Evolutionary conservation across 1,140 invertebrate species (phyloP), one percentile per base, ranked within the genome.

Genomic region (Drosophila malerkotliana): DNA sequence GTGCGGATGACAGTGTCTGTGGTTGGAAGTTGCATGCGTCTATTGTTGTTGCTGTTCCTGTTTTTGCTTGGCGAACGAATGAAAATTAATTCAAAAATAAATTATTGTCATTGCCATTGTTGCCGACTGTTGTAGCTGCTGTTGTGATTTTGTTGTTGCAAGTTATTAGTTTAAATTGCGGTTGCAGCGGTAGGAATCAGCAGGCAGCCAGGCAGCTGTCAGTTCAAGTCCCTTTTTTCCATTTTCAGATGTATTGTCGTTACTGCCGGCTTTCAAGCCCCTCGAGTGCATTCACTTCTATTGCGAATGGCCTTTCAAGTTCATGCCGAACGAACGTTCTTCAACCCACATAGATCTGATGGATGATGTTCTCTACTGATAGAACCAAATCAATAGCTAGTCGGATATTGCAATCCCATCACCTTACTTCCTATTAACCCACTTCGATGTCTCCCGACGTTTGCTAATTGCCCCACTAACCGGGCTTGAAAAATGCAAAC

Each of bases 121-220:
- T 57, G 59, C 51, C 30, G 52, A 58, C 71, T 56, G 48, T 37
- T 67, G 48, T 12, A 39, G 41, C 53, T 52, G 21, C 24, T 32
- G 51, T n/a, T 48, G 37, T 41, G 49, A 51, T 54, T 54, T 30
- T 71, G 41, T 39, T 76, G 61, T 47, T 82, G 79, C 56, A 69
- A 85, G 68, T 73, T 81, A 84, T 84, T 85, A 84, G 80, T 85
- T 84, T 84, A 84, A 84, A 84, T 85, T 87, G 81, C 82, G 82
- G 68, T 87, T 87, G 82, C 82, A 67, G 56, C 62, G 45, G 28
- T 63, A 59, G 39, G 48, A 52, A 34, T 52, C 57, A 52, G 30
- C 37, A 37, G 18, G 21, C 21, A 21, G 21, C 39, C 44, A 54
- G 54, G 48, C 68, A 71, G 45, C 69, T 64, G 77, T 79, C 77